Evolutionary conservation across 2,888 invertebrate genomes (phyloP), one percentile per base, ranked within the genome.

Genomic region (Lucinisca nassula): DNA sequence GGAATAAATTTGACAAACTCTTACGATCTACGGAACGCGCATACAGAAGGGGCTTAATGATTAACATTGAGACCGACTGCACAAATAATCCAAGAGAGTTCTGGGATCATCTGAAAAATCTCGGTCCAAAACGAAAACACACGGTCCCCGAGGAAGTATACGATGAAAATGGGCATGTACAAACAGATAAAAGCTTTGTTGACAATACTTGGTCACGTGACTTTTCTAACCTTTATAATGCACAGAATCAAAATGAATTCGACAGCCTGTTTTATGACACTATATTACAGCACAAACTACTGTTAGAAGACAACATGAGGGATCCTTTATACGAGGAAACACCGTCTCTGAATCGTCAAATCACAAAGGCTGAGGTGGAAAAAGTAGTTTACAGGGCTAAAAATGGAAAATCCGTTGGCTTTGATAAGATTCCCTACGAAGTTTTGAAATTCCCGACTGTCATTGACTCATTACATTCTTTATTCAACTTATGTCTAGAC

Each of bases 31-130:
- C 35, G 6, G 76, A 76, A 30, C 76, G 76, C n/a, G 35, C 55
- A n/a, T 76, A 76, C n/a, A 55, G 37, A 76, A 24, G 58, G 10
- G 32, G 32, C n/a, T 27, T 37, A 17, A 32, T 35, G 35, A 37
- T 55, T 2, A 37, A 76, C 32, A 76, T 76, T 49, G 55, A 55
- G n/a, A n/a, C 8, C 8, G 58, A 37, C 17, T 55, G 35, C 30
- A 76, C 76, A 35, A 8, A 27, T 21, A 76, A 76, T 21, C 75
- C 75, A n/a, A 75, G 21, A n/a, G 76, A 76, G 37, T 55, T 76
- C 55, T 76, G 76, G 76, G n/a, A 32, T 12, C 51, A 76, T 37
- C 51, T 35, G 12, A 27, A 76, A 3, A 17, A 35, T n/a, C 2
- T 76, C 3, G 58, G 76, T 6, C 76, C 58, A n/a, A 32, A 37